Base-by-base conservation (phyloP, 2,888 invertebrate genomes). In the Nemoura dubitans region DNA sequence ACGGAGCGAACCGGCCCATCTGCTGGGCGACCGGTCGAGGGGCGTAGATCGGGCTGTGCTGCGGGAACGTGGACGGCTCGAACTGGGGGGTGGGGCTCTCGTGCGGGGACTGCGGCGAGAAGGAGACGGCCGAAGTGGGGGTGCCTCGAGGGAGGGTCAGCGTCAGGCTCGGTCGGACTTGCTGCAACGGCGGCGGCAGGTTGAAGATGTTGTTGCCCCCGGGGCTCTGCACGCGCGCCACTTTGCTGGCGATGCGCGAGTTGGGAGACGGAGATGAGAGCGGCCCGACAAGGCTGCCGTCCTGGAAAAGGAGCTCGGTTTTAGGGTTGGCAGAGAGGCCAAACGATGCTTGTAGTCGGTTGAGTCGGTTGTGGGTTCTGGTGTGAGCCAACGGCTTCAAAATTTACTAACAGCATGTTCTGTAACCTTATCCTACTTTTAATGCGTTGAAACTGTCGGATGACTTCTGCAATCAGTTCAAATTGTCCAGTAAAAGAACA, bases 11-110 rank as follows among this genome's bases (percentile, higher is more conserved):
- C 1, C 81, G 81, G 28, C 7, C 2, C 81, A 29, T 27, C 81
- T 25, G 81, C n/a, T 25, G 28, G 14, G 29, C 27, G 27, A 27
- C 27, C 21, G 84, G 76, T 10, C 84, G 43, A 6, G 84, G 76
- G 14, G 29, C 84, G 29, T 84, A 84, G 43, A 84, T 59, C 27
- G 84, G 84, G 21, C 84, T 21, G 59, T 92, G 92, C 0, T 92
- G 92, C 21, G 92, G 92, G 86, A 92, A 92, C 0, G 92, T 14
- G 16, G 59, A 21, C 59, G 59, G 59, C 59, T 59, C 59, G 59
- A 59, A 92, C 0, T 91, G 91, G 7, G 92, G 91, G 88, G 25
- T 42, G 30, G 83, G 42, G n/a, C 42, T 26, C 3, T 84, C 84
- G 76, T 84, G 84, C 76, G 84, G 84, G 10, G 84, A 84, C 76